Conservation (phyloP, 2,113 vertebrate genomes). For the Chitala chitala region DNA sequence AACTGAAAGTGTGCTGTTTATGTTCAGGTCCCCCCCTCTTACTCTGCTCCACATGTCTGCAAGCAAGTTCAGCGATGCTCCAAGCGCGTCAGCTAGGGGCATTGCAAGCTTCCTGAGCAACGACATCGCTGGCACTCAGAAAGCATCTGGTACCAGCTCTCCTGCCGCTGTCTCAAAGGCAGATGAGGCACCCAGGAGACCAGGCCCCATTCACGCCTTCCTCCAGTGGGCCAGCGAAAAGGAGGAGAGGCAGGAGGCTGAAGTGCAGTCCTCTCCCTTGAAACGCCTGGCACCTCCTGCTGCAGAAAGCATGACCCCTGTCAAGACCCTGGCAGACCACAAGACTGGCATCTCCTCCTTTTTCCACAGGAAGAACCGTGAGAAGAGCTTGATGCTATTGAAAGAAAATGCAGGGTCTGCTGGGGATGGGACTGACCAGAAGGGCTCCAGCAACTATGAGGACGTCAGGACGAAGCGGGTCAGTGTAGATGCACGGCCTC, state of each 20-base stretch:
- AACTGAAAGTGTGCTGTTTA: not conserved
- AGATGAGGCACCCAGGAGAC: conserved; percentile 37
- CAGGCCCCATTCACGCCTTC: conserved; percentile 68
- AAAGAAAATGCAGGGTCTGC: not conserved
- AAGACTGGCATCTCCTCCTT: conserved; percentile 48
- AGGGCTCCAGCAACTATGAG: not conserved
- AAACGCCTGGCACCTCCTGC: not conserved
- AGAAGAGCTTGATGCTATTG: conserved; percentile 30
- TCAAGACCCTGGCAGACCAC: conserved; percentile 3
- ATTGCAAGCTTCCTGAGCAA: conserved; percentile 74
- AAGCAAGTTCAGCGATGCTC: conserved; percentile 72
- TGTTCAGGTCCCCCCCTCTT: conserved; percentile 79
- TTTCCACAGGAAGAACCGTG: conserved; percentile 52
- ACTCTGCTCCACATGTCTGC: conserved; percentile 77
- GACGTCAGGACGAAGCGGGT: not conserved
- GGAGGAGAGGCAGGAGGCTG: conserved; percentile 43
- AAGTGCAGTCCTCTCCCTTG: conserved; percentile 6
- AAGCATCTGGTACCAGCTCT: conserved; percentile 32
- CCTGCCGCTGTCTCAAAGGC: conserved; percentile 29
- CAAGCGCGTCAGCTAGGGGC: conserved; percentile 53
- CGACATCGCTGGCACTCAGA: conserved; percentile 53
- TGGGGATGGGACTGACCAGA: not conserved
- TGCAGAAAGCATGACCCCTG: not conserved
- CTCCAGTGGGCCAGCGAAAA: conserved; percentile 75
- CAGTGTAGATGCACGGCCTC: not conserved